These are phyloP conservation scores for Andrena dorsata DNA, from an alignment of 2,888 invertebrate species.

Conservation along the genomic window DNA sequence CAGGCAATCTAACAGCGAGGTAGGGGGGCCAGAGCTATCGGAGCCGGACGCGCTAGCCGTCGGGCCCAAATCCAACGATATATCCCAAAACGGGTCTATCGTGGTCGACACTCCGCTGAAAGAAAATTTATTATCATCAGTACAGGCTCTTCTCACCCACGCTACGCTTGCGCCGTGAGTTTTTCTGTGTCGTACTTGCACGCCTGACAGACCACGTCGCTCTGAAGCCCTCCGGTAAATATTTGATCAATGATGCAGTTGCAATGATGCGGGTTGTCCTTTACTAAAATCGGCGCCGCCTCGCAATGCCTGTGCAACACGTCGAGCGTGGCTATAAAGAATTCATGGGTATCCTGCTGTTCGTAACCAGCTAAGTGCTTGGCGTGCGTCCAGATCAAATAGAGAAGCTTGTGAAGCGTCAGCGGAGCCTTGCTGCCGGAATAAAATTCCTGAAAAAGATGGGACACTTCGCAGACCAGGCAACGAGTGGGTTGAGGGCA, in stretches of 20 bases:
- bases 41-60: constrained; percentile 86
- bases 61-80: constrained; percentile 95
- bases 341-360: constrained; percentile 99
- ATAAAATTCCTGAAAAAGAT: constrained; percentile 98
- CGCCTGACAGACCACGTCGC: constrained; percentile 97
- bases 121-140: constrained; percentile 24
- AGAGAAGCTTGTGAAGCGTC: constrained; percentile 94
- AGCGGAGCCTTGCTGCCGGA: constrained; percentile 95
- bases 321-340: constrained; percentile 97
- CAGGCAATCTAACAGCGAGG: constrained; percentile 95
- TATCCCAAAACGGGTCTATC: constrained; percentile 99
- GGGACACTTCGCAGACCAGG: constrained; percentile 97
- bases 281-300: constrained; percentile 84
- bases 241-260: constrained; percentile 99
- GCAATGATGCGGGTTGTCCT: constrained; percentile 88
- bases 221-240: constrained; percentile 97
- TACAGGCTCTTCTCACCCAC: background rate
- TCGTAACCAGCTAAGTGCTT: constrained; percentile 97
- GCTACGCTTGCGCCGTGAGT: constrained; percentile 1
- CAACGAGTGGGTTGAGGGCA: constrained; percentile 93
- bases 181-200: constrained; percentile 90
- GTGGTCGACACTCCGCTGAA: constrained; percentile 96
- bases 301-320: constrained; percentile 94
- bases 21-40: constrained; percentile 86
- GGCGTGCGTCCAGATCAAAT: constrained; percentile 98